Base-by-base conservation (phyloP, 2,888 invertebrate species). In the Zele albiditarsus region DNA sequence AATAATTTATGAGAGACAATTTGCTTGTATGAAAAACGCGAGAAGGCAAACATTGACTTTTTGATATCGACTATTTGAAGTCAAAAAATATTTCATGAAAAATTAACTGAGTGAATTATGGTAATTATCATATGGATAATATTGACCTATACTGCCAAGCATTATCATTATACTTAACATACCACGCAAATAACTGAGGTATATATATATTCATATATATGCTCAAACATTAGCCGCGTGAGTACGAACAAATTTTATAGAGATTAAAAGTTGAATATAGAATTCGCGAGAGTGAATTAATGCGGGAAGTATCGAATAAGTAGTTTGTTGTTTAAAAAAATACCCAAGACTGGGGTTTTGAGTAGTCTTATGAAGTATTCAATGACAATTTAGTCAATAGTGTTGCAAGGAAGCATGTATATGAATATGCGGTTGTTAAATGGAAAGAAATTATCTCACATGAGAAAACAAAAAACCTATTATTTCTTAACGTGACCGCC, bases 71-170 rank as follows among this genome's bases (percentile, higher is more conserved):
- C 25, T 28, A 60, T 28, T 28, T 42, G 38, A 73, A 62, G 62
- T 65, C 70, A 60, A 60, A 70, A 62, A 74, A 74, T 66, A 77
- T 75, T 72, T 68, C 53, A 53, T 10, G 20, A 10, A 20, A 20
- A 8, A 60, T 60, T 60, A 16, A 16, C 14, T 6, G 3, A 28
- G 60, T 60, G 28, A 60, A 60, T 27, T 28, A 27, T 14, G 27
- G 28, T 27, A 60, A 27, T n/a, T 60, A 77, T 70, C 74, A 67
- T 38, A 70, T 73, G 75, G 68, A 57, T 38, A 58, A 77, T 60
- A 71, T 77, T 77, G 72, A 78, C 72, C 77, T 78, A 73, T 82
- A 83, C 82, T 82, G 81, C 81, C 80, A 79, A 67, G 66, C 74
- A 79, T 60, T 77, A 70, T 72, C 73, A 76, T 75, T 71, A 81